A percentile compares a stretch with the other conserved stretches of the same genome.
Evolutionary conservation across 1,140 invertebrate genomes (phyloP).

Genomic region (Macrotrachela quadricornifera): DNA sequence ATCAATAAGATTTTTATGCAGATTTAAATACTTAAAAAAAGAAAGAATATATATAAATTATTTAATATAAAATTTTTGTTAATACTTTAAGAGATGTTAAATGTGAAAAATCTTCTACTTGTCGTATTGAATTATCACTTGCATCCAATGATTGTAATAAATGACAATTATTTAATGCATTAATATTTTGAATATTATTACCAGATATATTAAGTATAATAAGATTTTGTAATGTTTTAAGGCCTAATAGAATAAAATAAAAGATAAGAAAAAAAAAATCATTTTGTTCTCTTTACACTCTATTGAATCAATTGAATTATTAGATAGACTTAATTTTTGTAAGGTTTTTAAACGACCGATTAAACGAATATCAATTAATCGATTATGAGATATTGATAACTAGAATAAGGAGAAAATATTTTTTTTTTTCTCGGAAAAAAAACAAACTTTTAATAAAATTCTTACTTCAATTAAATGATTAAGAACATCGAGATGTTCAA

Average conservation of each 20-base stretch:
- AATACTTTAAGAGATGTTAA: constrained; percentile 53
- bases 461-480: too few species aligned
- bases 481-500: too few species aligned
- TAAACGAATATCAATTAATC: neutral
- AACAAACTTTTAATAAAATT: neutral
- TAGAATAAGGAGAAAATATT: too few species aligned
- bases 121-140: constrained; percentile 63
- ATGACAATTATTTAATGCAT: neutral
- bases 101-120: constrained; percentile 57
- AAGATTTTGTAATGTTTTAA: constrained; percentile 56
- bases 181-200: constrained; percentile 45
- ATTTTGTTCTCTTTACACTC: too few species aligned
- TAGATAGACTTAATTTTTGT: constrained; percentile 2
- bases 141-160: constrained; percentile 55
- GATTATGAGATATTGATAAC: constrained; percentile 5
- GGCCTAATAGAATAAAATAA: constrained; percentile 17
- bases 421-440: too few species aligned
- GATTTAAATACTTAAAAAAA: too few species aligned
- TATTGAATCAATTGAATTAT: neutral
- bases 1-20: too few species aligned
- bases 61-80: neutral
- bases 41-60: too few species aligned
- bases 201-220: constrained; percentile 48
- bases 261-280: neutral
- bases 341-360: neutral